Percentiles rank a stretch among this genome's conserved stretches.
These are phyloP conservation scores for Bufo gargarizans DNA, from an alignment of 2,113 vertebrate genomes.

Conservation along the genomic window DNA sequence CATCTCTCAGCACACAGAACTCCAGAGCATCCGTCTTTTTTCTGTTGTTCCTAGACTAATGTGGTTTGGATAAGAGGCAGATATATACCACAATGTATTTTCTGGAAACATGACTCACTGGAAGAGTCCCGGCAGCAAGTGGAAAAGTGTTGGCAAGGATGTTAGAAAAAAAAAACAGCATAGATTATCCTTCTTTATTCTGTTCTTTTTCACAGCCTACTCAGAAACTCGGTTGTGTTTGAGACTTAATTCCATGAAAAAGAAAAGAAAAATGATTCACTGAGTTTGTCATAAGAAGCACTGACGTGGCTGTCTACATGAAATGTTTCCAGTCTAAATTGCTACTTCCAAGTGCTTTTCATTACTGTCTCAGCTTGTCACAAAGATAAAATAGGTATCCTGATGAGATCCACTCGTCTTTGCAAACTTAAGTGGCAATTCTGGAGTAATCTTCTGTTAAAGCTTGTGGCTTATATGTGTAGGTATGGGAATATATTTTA, in stretches of 20 bases:
- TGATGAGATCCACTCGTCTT: not conserved
- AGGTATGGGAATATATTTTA: not conserved
- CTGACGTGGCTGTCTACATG: slow-evolving; percentile 1
- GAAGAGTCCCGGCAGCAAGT: not conserved
- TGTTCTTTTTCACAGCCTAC: not conserved
- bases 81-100: not conserved
- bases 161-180: not conserved
- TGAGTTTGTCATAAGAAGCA: not conserved
- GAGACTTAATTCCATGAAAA: not conserved
- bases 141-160: not conserved
- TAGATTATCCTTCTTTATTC: not conserved
- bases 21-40: not conserved
- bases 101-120: slow-evolving; percentile 23
- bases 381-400: not conserved
- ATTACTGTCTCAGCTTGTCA: not conserved
- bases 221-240: not conserved
- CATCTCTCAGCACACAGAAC: not conserved
- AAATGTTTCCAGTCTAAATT: slow-evolving; percentile 8
- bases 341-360: not conserved
- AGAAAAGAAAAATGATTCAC: not conserved
- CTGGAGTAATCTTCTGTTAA: not conserved
- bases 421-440: not conserved
- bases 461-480: not conserved
- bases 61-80: slow-evolving; percentile 7
- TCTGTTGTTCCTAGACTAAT: not conserved